Evolutionary conservation across 2,797 vertebrate species (phyloP).

Genomic region (Denticeps clupeoides): DNA sequence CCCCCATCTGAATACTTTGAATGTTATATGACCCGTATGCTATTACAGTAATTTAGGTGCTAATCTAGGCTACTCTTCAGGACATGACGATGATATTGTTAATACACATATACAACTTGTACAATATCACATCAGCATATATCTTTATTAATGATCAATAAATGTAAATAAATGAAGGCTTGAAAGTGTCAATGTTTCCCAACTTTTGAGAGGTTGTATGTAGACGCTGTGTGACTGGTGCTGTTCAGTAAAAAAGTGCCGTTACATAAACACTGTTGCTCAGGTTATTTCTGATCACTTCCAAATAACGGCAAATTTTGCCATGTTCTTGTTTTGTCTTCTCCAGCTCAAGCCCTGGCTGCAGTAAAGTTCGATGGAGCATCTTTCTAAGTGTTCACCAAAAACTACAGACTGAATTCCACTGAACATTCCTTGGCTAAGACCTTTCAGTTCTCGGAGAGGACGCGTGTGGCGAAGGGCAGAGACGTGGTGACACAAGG

Average conservation of each 20-base stretch:
- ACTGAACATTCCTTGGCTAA: conserved; percentile 26
- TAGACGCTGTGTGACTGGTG: background rate
- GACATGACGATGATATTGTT: too few species aligned
- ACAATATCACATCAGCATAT: too few species aligned
- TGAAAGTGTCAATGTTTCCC: too few species aligned
- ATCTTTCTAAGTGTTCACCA: conserved; percentile 60
- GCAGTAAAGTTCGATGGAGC: conserved; percentile 69
- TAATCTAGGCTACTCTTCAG: too few species aligned
- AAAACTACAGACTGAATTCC: conserved; percentile 7
- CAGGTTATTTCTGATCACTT: background rate
- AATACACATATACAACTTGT: too few species aligned
- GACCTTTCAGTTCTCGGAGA: conserved; percentile 21
- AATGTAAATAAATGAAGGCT: too few species aligned
- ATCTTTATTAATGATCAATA: too few species aligned
- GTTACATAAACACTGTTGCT: too few species aligned
- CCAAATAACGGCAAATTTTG: background rate
- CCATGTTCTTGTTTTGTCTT: background rate
- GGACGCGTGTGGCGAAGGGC: conserved; percentile 19
- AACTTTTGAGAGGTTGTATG: background rate
- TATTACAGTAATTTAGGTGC: too few species aligned
- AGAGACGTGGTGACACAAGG: background rate
- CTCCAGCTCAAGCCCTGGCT: conserved; percentile 71
- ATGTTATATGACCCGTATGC: too few species aligned
- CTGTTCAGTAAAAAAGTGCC: too few species aligned
- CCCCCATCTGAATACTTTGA: too few species aligned